phyloP scores from a whole-genome alignment of 2,888 invertebrate species.

The Melitaea athalia region DNA sequence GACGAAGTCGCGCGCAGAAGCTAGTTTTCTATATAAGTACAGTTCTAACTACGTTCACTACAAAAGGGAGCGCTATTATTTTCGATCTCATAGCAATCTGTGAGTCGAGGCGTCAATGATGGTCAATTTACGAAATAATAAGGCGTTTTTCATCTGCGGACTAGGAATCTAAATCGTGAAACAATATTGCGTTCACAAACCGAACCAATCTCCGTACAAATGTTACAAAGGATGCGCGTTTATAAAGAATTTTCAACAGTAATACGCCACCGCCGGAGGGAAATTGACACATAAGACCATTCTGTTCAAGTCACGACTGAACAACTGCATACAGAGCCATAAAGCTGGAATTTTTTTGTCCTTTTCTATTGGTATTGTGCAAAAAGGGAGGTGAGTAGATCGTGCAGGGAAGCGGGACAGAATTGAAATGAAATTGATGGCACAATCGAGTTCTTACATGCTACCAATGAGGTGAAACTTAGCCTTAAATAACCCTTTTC shows the following conservation, averaged over 20 bases:
- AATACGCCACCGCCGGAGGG: constrained; percentile 42
- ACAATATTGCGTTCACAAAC: constrained; percentile 52
- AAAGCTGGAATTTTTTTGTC: constrained; percentile 27
- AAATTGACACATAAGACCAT: constrained; percentile 60
- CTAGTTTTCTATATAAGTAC: too few relatives aligned
- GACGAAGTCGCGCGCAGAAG: too few relatives aligned
- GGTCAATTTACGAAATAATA: constrained; percentile 38
- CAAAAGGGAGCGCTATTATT: background rate
- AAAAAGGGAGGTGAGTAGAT: background rate
- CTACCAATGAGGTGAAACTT: constrained; percentile 59
- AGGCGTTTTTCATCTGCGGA: constrained; percentile 32
- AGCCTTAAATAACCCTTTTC: constrained; percentile 9
- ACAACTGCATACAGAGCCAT: constrained; percentile 35
- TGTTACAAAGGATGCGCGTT: constrained; percentile 63
- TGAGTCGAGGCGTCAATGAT: constrained; percentile 38
- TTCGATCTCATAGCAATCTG: background rate
- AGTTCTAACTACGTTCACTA: too few relatives aligned
- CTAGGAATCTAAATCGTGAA: constrained; percentile 42
- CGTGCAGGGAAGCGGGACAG: constrained; percentile 45
- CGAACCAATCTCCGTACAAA: constrained; percentile 65
- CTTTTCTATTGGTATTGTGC: constrained; percentile 8
- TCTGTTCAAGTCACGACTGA: constrained; percentile 48
- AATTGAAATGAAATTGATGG: constrained; percentile 72
- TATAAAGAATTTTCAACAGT: constrained; percentile 49
- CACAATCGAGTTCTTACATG: constrained; percentile 62